Base-by-base conservation (phyloP, 2,797 vertebrate species). In the Acropternis orthonyx region DNA sequence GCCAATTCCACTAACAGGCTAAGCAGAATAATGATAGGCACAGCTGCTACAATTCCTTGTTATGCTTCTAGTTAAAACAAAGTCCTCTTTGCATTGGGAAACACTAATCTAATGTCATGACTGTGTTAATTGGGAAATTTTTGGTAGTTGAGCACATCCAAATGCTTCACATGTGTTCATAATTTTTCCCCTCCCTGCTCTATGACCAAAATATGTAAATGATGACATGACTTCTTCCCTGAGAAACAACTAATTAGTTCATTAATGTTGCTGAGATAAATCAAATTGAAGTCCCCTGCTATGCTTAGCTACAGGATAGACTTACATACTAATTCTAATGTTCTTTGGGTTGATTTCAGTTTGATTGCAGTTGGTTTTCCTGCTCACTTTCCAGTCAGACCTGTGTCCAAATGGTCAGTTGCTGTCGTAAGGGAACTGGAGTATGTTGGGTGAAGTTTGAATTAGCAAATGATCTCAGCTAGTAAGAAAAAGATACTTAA, bases 21-120 rank as follows among this genome's bases (percentile, higher is more conserved):
- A 67, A 92, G 91, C 85, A 91, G 91, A 95, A 93, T 89, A 94
- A 96, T 88, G 85, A 92, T 48, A 88, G 68, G 89, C 89, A 92
- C 89, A 95, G 93, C 92, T 97, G 94, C 71, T 94, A n/a, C 66
- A 91, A 92, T 94, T 92, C 76, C 68, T 92, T 71, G 75, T 91
- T 94, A 67, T 0, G 43, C 69, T 96, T 85, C 83, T 83, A 71
- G 80, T 93, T 94, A 76, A 95, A 96, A 95, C 92, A 95, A 94
- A 97, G 95, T 95, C 74, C 73, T 84, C 72, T 95, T 91, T 95
- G 93, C 89, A 65, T 83, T 2, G 9, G 58, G 81, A 93, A 95
- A 73, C 56, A 66, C 67, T 80, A 77, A 84, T 91, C 72, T 43
- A 85, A 86, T 80, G 80, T 78, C 83, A 71, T 2, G 27, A 69